These are phyloP conservation scores for Lasioglossum albipes DNA, from an alignment of 1,140 invertebrate species.

Conservation along the genomic window DNA sequence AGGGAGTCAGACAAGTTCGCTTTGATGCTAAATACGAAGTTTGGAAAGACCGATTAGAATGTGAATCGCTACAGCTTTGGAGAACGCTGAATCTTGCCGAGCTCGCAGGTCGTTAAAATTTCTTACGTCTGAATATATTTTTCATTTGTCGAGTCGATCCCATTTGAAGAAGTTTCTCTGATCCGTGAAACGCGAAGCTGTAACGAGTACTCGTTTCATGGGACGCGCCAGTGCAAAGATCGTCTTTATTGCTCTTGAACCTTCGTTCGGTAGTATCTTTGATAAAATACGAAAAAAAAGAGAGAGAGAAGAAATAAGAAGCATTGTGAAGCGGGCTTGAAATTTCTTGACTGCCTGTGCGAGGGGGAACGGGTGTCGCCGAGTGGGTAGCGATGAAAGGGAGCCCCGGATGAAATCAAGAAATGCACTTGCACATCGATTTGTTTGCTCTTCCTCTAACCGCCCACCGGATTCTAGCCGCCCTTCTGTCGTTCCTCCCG, in stretches of 20 bases:
- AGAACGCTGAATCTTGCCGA: neutral
- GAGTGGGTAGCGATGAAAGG: conserved; percentile 49
- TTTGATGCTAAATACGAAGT: too few species aligned
- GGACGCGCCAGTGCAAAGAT: neutral
- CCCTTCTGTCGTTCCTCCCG: conserved; percentile 47
- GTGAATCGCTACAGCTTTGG: neutral
- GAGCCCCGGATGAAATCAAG: conserved; percentile 68
- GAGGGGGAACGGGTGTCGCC: conserved; percentile 37
- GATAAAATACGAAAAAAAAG: neutral
- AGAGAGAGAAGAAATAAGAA: neutral
- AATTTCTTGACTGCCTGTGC: conserved; percentile 3
- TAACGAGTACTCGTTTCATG: neutral
- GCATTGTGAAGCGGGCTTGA: conserved; percentile 43
- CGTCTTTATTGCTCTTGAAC: neutral
- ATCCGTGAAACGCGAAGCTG: neutral
- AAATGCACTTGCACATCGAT: conserved; percentile 74
- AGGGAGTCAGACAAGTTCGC: too few species aligned
- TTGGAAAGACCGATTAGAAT: too few species aligned
- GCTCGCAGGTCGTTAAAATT: neutral
- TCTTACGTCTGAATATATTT: neutral
- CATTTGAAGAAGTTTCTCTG: neutral
- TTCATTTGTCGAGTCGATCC: neutral
- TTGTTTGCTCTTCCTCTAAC: conserved; percentile 70
- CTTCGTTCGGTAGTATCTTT: neutral
- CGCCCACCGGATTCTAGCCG: conserved; percentile 42